Conservation (phyloP, 2,888 invertebrate species). For the Leptura quadrifasciata region DNA sequence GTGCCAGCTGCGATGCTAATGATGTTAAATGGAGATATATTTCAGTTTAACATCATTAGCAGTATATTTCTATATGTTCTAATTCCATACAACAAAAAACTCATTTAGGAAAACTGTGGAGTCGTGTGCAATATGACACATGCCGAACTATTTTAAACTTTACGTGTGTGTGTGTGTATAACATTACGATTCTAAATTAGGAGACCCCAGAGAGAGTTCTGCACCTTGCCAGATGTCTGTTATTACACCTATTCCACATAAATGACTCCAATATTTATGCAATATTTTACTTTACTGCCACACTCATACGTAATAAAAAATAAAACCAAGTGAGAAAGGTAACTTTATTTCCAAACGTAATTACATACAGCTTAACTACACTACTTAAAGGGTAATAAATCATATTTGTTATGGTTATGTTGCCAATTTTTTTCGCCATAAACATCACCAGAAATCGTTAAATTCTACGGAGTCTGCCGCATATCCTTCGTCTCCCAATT, state of each 20-base stretch:
- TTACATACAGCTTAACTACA: conserved; percentile 30
- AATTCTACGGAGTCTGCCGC: conserved; percentile 35
- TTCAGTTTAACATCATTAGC: conserved; percentile 38
- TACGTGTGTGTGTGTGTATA: conserved; percentile 76
- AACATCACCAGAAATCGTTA: neutral
- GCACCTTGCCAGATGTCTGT: conserved; percentile 64
- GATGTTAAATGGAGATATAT: conserved; percentile 40
- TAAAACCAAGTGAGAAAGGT: conserved; percentile 31
- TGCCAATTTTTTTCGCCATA: conserved; percentile 28
- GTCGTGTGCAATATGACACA: conserved; percentile 76
- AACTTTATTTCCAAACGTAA: conserved; percentile 32
- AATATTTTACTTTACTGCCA: conserved; percentile 12
- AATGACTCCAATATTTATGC: conserved; percentile 34
- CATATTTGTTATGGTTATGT: conserved; percentile 30
- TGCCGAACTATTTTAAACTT: conserved; percentile 77
- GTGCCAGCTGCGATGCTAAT: conserved; percentile 22
- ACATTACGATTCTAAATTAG: conserved; percentile 78
- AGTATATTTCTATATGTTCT: conserved; percentile 52
- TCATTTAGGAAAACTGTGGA: conserved; percentile 62
- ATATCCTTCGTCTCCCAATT: conserved; percentile 11
- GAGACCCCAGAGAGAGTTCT: conserved; percentile 63
- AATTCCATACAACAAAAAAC: conserved; percentile 57
- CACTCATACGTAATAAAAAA: conserved; percentile 31
- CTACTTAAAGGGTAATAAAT: conserved; percentile 22
- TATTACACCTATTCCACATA: conserved; percentile 37